Evolutionary conservation across 2,797 vertebrate genomes (phyloP).

Genomic region (Oryzias sinensis): DNA sequence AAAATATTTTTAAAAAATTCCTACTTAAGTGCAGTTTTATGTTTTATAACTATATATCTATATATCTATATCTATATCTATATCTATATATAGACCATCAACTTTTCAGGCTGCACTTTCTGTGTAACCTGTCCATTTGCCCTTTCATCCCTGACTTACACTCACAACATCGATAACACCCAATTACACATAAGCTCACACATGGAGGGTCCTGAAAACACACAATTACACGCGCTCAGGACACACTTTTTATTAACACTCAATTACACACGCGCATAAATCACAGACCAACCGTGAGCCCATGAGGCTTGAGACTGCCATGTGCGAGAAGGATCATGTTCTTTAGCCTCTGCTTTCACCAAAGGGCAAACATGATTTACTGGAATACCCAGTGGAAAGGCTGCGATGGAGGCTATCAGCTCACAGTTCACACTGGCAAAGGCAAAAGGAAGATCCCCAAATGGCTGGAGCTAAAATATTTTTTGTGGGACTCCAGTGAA

Average conservation of each 20-base stretch:
- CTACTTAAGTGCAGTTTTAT: neutral
- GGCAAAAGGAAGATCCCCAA: neutral
- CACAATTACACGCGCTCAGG: conserved; percentile 81
- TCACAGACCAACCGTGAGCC: conserved; percentile 65
- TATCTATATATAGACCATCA: neutral
- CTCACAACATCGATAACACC: conserved; percentile 80
- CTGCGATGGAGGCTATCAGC: neutral
- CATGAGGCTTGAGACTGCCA: conserved; percentile 38
- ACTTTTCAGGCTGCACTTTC: conserved; percentile 46
- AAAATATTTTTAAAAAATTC: neutral
- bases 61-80: neutral
- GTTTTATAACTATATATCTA: neutral
- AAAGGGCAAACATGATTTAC: conserved; percentile 18
- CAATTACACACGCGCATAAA: conserved; percentile 84
- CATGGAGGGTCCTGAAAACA: conserved; percentile 77
- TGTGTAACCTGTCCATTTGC: conserved; percentile 63
- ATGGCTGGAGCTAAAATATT: neutral
- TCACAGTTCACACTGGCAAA: conserved; percentile 3
- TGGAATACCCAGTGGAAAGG: neutral
- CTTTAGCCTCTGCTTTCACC: conserved; percentile 11
- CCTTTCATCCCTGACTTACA: conserved; percentile 65
- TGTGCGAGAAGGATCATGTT: conserved; percentile 60
- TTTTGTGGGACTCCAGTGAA: neutral
- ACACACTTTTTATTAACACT: conserved; percentile 86
- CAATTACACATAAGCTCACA: conserved; percentile 80